These are phyloP conservation scores for Trididemnum nubilum DNA, from an alignment of 23 tunicate genomes.

Conservation along the genomic window DNA sequence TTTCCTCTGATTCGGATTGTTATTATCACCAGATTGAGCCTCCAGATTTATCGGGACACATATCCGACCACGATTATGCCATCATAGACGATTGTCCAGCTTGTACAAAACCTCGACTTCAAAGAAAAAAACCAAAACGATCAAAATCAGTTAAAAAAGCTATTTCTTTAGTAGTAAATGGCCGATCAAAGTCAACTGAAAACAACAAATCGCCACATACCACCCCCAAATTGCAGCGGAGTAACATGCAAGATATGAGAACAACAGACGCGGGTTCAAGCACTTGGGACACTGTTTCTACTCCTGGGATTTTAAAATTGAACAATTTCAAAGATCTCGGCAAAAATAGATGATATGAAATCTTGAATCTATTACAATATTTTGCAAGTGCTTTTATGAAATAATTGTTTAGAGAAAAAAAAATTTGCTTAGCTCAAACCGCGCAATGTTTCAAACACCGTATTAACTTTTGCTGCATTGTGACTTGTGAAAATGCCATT, in stretches of 20 bases:
- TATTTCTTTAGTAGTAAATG: conserved; percentile 7
- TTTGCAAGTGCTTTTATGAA: no score
- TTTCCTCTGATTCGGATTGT: neutral
- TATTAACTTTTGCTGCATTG: no score
- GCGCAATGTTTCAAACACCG: no score
- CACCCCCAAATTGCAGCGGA: conserved; percentile 26
- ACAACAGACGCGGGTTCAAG: neutral
- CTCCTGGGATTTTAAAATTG: conserved; percentile 35
- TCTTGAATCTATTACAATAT: no score
- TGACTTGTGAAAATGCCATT: no score
- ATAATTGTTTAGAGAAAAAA: no score
- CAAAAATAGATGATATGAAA: conserved; percentile 14
- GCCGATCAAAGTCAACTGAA: conserved; percentile 10
- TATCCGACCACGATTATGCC: conserved; percentile 30
- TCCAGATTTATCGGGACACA: conserved; percentile 1
- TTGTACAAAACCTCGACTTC: neutral
- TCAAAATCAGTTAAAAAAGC: conserved; percentile 24
- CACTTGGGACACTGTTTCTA: conserved; percentile 41
- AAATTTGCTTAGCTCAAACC: no score
- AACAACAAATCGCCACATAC: neutral
- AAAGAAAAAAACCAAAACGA: neutral
- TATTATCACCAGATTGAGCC: conserved; percentile 32
- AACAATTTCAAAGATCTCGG: conserved; percentile 30
- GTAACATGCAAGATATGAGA: conserved; percentile 30
- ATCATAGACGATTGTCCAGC: neutral